Percentiles rank a stretch among this genome's conserved stretches.
phyloP scores from a whole-genome alignment of 2,888 invertebrate species.

The Tethea ocularis region DNA sequence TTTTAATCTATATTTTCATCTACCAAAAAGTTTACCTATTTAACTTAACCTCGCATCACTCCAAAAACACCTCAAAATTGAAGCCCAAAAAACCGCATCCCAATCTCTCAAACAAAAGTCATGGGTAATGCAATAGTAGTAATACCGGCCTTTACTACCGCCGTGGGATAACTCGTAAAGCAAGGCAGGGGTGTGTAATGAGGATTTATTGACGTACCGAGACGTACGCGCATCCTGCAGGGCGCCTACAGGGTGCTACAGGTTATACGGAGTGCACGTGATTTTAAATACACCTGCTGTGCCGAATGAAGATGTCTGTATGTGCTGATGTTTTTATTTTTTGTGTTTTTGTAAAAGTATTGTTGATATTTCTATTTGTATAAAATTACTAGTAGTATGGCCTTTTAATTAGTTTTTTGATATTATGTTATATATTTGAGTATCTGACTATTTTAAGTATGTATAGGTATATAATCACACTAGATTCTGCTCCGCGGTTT shows the following conservation, averaged over 20 bases:
- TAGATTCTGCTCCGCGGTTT: no score
- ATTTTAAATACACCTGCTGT: background rate
- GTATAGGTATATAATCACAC: no score
- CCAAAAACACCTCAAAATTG: background rate
- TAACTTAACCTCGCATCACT: background rate
- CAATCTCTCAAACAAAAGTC: conserved; percentile 64
- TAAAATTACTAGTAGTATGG: no score
- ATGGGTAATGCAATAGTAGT: conserved; percentile 74
- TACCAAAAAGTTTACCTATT: no score
- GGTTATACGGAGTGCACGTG: conserved; percentile 1
- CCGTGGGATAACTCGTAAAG: conserved; percentile 73
- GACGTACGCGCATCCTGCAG: conserved; percentile 52
- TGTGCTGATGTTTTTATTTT: background rate
- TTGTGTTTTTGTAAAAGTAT: background rate
- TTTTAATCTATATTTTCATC: no score
- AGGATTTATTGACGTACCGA: conserved; percentile 73
- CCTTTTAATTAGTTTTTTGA: no score
- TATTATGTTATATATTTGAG: no score
- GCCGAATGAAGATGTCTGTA: background rate
- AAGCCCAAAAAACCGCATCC: conserved; percentile 21
- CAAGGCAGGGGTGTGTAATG: conserved; percentile 70
- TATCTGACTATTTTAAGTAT: no score
- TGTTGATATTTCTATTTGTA: background rate
- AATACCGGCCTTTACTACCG: conserved; percentile 75
- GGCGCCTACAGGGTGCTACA: conserved; percentile 23